Evolutionary conservation across 92 coral and sea anemone species (phyloP), one percentile per base, ranked within the genome.

Genomic region (Epizoanthus illoricatus): DNA sequence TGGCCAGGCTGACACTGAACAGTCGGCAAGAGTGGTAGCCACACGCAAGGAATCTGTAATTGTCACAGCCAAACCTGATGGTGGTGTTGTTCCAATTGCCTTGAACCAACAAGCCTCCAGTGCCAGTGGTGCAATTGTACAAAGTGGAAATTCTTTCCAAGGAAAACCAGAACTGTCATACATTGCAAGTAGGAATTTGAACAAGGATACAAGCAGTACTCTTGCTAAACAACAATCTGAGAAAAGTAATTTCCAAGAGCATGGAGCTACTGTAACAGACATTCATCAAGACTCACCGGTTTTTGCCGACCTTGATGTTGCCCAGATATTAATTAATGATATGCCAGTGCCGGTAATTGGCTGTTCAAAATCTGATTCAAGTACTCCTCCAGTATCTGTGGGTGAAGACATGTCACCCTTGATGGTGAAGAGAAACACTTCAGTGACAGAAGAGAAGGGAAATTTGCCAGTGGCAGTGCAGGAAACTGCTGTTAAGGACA

Each of bases 261-360:
- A 73, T 24, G 24, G 28, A 24, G 23, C 15, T 59, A 20, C 41
- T 17, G 9, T 39, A n/a, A 28, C 70, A 71, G 40, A 55, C 58
- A 45, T 71, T 43, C 59, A 28, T 20, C 55, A 73, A 40, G 69
- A 41, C 39, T 55, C 80, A 1, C 71, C 65, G 18, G 76, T 67
- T 21, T 93, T 93, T 39, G 86, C 90, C 79, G 99, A 96, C 66
- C 89, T 96, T 84, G 99, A 96, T 76, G 98, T 96, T 7, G 99
- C 99, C 19, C 92, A 90, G 76, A 96, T 96, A 71, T 88, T 96
- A 21, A 81, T 93, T 10, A 86, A 92, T 85, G 91, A 88, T 65
- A 95, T 95, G 88, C 98, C 91, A 5, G 91, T 89, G 1, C 92
- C 98, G 33, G 91, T 94, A 5, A 70, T 92, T 41, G 40, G 86